Evolutionary conservation across 30 jellyfish, hydroid and myxozoan genomes (phyloP).

Genomic region (Chrysaora quinquecirrha): DNA sequence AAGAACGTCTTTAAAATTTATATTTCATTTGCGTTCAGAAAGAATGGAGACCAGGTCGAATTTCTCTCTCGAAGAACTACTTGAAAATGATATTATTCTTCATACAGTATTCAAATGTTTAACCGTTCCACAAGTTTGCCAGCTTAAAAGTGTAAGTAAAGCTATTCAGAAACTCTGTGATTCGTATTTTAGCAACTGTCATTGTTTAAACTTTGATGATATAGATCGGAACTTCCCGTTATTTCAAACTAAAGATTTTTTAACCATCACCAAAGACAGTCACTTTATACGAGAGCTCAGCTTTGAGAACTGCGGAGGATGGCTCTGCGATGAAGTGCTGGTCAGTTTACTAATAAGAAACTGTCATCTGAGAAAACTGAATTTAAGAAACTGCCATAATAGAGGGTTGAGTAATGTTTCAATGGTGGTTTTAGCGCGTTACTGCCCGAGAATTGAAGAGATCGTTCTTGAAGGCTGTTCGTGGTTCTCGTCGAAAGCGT

Average conservation of each 20-base stretch:
- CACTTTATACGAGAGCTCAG: background rate
- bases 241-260: background rate
- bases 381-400: constrained; percentile 4
- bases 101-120: background rate
- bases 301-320: constrained; percentile 21
- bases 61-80: background rate
- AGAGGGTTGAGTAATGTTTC: constrained; percentile 1
- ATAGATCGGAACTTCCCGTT: background rate
- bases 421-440: constrained; percentile 2
- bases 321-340: constrained; percentile 30
- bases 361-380: constrained; percentile 11
- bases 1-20: too few species aligned
- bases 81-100: background rate
- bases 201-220: constrained; percentile 13
- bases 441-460: constrained; percentile 22
- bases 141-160: background rate
- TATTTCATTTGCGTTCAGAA: too few species aligned
- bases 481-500: constrained; percentile 47
- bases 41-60: too few species aligned
- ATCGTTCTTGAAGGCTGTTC: constrained; percentile 29
- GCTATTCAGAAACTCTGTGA: background rate
- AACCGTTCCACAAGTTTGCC: background rate
- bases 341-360: background rate
- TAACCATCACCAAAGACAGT: background rate
- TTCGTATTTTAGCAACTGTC: background rate